These are phyloP conservation scores for Crotalus helleri DNA, from an alignment of 2,113 vertebrate species.

Conservation along the genomic window DNA sequence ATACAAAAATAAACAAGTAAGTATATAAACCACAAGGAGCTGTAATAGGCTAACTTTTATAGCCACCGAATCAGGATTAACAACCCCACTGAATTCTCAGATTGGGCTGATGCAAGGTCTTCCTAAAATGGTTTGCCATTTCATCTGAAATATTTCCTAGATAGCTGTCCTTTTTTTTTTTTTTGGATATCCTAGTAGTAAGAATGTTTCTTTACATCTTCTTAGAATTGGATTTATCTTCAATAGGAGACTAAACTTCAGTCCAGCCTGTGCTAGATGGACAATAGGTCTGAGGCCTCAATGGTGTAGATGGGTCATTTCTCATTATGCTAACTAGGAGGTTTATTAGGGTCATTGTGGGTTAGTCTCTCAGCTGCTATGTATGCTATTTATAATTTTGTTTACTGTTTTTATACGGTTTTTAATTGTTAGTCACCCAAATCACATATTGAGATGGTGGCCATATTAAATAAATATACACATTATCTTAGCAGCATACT, in stretches of 20 bases:
- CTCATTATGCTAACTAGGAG: background rate
- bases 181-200: background rate
- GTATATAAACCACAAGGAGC: background rate
- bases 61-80: background rate
- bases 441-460: background rate
- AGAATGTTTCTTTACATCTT: background rate
- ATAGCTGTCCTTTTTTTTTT: background rate
- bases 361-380: background rate
- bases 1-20: background rate
- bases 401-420: background rate
- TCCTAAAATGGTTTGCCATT: background rate
- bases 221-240: background rate
- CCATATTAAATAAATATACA: background rate
- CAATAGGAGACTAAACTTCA: background rate
- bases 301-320: background rate
- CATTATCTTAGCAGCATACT: background rate
- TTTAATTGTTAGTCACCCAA: background rate
- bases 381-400: background rate
- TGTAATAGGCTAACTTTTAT: background rate
- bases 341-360: background rate
- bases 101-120: background rate
- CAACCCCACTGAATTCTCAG: background rate
- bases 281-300: background rate
- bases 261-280: background rate
- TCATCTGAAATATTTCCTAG: background rate